phyloP scores from a whole-genome alignment of 2,113 vertebrate species.

The Craseonycteris thonglongyai region DNA sequence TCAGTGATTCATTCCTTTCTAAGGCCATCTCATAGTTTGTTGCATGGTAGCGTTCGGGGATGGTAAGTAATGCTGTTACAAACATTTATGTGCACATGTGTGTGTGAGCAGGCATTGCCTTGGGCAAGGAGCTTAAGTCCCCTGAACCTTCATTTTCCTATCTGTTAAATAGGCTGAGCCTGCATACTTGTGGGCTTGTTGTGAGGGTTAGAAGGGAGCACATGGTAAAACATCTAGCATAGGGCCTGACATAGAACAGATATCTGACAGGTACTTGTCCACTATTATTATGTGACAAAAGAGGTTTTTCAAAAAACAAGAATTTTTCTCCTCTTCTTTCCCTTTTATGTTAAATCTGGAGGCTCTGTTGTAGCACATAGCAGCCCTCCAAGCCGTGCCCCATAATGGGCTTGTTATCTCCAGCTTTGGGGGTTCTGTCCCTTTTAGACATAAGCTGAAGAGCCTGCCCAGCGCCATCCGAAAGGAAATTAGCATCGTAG shows the following conservation, averaged over 20 bases:
- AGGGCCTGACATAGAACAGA: neutral
- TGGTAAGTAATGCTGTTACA: neutral
- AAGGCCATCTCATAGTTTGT: neutral
- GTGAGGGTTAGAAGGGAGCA: neutral
- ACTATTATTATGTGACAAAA: neutral
- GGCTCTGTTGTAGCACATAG: neutral
- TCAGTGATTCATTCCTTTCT: neutral
- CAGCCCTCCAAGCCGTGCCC: neutral
- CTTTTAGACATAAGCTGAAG: neutral
- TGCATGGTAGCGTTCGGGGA: neutral
- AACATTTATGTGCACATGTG: neutral
- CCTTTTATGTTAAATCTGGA: neutral
- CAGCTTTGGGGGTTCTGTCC: neutral
- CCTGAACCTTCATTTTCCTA: neutral
- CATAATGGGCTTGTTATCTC: neutral
- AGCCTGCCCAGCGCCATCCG: neutral
- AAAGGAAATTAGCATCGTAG: slow-evolving; percentile 43
- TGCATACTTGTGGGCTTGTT: neutral
- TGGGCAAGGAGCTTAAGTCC: neutral
- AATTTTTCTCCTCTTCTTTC: neutral
- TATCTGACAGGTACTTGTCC: neutral
- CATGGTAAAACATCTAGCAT: fast-evolving
- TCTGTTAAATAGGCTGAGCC: neutral
- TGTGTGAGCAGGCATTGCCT: neutral
- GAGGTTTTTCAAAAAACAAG: neutral